Evolutionary conservation across 2,888 invertebrate genomes (phyloP).

Genomic region (Limenitis camilla): DNA sequence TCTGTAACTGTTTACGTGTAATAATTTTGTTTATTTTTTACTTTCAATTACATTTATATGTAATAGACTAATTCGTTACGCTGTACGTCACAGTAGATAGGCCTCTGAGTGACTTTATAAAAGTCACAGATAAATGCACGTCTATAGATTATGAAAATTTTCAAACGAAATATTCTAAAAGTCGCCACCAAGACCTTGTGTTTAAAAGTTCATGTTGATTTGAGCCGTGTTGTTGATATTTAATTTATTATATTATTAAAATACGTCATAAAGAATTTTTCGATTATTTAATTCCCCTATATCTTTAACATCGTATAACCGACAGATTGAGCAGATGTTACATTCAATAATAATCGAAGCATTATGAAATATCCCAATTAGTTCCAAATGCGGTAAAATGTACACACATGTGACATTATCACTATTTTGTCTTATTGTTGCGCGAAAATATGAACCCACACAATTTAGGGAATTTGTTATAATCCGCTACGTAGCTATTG

Average conservation of each 20-base stretch:
- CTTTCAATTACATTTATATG: neutral
- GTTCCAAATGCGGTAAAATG: conserved; percentile 68
- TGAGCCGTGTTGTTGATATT: too few species aligned
- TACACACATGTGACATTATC: conserved; percentile 69
- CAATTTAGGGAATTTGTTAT: conserved; percentile 71
- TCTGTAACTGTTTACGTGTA: conserved; percentile 10
- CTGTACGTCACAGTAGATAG: too few species aligned
- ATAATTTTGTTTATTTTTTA: conserved; percentile 31
- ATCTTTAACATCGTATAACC: neutral
- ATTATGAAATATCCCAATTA: conserved; percentile 70
- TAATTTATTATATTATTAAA: too few species aligned
- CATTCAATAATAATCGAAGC: conserved; percentile 54
- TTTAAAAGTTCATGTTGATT: neutral
- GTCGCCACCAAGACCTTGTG: neutral
- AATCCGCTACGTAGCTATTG: conserved; percentile 65
- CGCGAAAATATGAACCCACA: conserved; percentile 68
- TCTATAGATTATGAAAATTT: too few species aligned
- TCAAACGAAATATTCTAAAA: too few species aligned
- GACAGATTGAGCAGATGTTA: conserved; percentile 52
- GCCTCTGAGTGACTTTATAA: too few species aligned
- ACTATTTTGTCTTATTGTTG: conserved; percentile 71
- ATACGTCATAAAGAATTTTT: too few species aligned
- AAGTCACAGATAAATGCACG: too few species aligned
- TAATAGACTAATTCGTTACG: too few species aligned
- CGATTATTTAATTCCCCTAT: too few species aligned